Evolutionary conservation across 2,113 vertebrate genomes (phyloP), one percentile per base, ranked within the genome.

Genomic region (Pycnonotus jocosus): DNA sequence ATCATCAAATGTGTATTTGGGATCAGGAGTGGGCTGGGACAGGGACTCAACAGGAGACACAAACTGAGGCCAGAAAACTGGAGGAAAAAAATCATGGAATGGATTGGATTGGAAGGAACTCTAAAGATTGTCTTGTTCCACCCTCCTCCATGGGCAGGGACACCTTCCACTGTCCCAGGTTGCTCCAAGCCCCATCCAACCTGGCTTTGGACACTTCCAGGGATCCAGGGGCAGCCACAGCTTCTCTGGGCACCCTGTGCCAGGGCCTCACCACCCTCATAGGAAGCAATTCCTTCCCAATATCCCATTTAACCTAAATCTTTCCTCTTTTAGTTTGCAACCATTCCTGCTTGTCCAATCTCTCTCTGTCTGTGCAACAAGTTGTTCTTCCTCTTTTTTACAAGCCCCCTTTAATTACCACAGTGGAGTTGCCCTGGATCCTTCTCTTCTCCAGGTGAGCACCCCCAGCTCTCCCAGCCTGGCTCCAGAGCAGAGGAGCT

Each of bases 121-220:
- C 6, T 15, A 20, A 44, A 57, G 8, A 37, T 57, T 8, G 4
- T 65, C 22, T 11, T 5, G 1, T 11, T 72, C 27, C 27, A 48
- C 8, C 3, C 16, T 25, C 17, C 19, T 31, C 35, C 17, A 13
- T 12, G 42, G 58, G 12, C 35, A 57, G 50, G 35, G 27, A 44
- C 37, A 57, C 5, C 22, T 81, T 5, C 35, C 58, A 44, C 31
- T 44, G 4, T 5, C 18, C 44, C 76, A 57, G 8, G 3, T 0
- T 44, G 37, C 4, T 65, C 27, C 33, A 88, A 56, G 8, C 12
- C 11, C 31, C 0, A 0, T 57, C 76, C 66, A 64, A 0, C 57
- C 42, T 50, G 35, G 33, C 2, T 31, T 81, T 37, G 68, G 27
- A 42, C 37, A 37, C 18, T 58, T 13, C 22, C 68, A 81, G 21